Evolutionary conservation across 2,797 vertebrate species (phyloP), one percentile per base, ranked within the genome.

Genomic region (Aplochiton taeniatus): DNA sequence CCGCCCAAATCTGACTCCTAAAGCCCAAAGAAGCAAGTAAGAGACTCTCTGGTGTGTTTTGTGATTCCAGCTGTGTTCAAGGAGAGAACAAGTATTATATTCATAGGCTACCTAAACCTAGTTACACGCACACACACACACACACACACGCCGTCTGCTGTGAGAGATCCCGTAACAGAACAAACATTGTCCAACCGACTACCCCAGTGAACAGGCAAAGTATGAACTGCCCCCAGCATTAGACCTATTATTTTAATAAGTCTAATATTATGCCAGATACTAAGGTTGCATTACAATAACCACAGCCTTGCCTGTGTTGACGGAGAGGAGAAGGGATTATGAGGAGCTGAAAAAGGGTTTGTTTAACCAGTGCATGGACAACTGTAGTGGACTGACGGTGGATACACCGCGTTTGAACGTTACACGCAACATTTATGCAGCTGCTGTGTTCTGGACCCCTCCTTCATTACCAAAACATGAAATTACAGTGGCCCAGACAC

Each of bases 11-110:
- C 31, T 31, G 31, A 31, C 31, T 31, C 57, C 20, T 62, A 64
- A 64, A 72, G 66, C 65, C 70, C 57, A 64, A 72, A 63, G 65
- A 61, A 68, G 45, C 65, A 63, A 46, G 64, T 70, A 75, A 85
- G 64, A 76, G 46, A 69, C 74, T 53, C 41, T 41, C 66, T 45
- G 58, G 61, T 69, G 66, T 65, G 70, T 85, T 83, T 75, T 85
- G 49, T 74, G 73, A 85, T 64, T 83, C 84, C 79, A 82, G 75
- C 81, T 84, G 84, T 75, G 74, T 63, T 20, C 59, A 41, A 80
- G 66, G 69, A 79, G 65, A 70, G 48, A 80, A 80, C 78, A 78
- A 83, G 76, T 31, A 42, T 8, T 49, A 43, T 61, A 82, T 70
- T 79, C 78, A 81, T 66, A n/a, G 61, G 72, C 58, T 64, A 55